A percentile compares a stretch with the other conserved stretches of the same genome.
These are phyloP conservation scores for Acrobasis repandana DNA, from an alignment of 2,888 invertebrate species.

Conservation along the genomic window DNA sequence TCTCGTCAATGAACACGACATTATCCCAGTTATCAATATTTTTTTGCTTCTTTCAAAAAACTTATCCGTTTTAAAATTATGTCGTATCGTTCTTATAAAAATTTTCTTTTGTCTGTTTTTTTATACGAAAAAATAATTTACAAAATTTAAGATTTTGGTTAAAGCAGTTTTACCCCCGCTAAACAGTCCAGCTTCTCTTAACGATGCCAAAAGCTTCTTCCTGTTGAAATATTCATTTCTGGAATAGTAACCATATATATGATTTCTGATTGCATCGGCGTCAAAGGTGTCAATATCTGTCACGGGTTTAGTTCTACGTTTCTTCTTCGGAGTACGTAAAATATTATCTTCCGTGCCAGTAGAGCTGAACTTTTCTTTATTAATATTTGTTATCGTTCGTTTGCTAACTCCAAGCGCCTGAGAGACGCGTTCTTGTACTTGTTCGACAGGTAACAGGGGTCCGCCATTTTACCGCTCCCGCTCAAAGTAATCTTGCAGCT, in stretches of 20 bases:
- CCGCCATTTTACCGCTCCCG: constrained; percentile 33
- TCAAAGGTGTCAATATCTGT: constrained; percentile 24
- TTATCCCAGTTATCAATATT: constrained; percentile 30
- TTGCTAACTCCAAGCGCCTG: constrained; percentile 33
- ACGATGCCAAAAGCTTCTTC: constrained; percentile 3
- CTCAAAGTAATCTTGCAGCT: constrained; percentile 32
- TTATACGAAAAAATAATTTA: constrained; percentile 26
- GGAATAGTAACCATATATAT: constrained; percentile 22
- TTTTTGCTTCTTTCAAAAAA: constrained; percentile 32
- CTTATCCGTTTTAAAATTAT: constrained; percentile 22
- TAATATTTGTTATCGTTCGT: constrained; percentile 30
- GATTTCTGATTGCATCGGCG: constrained; percentile 19
- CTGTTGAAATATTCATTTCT: constrained; percentile 16
- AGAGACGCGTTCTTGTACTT: constrained; percentile 31
- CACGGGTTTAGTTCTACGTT: constrained; percentile 20
- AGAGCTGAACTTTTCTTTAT: constrained; percentile 30
- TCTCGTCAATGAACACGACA: constrained; percentile 33
- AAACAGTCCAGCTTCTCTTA: constrained; percentile 9
- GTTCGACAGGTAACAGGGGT: constrained; percentile 32
- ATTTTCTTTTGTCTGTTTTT: constrained; percentile 32
- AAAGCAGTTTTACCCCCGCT: constrained; percentile 1
- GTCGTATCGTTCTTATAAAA: constrained; percentile 30
- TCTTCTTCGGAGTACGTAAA: constrained; percentile 22
- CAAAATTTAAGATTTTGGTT: not conserved
- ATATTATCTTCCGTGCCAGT: constrained; percentile 21